Conservation (phyloP, 1,140 invertebrate genomes). For the Dreissena rostriformis region DNA sequence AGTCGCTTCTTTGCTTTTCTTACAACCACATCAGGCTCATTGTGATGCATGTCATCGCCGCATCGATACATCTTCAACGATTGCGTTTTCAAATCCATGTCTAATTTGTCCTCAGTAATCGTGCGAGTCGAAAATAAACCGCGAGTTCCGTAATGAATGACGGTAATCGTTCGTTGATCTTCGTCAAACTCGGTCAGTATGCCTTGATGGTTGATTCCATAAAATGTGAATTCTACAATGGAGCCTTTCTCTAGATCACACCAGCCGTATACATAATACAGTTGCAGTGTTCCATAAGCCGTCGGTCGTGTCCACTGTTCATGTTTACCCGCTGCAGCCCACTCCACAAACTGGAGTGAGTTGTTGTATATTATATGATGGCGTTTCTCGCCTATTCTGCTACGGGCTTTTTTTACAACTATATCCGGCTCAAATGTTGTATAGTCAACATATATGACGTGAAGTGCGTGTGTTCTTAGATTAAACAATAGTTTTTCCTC, state of each 20-base stretch:
- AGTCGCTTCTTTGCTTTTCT: neutral
- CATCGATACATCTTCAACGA: conserved; percentile 14
- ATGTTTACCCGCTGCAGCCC: conserved; percentile 32
- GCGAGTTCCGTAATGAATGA: conserved; percentile 46
- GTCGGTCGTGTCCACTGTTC: too few species aligned
- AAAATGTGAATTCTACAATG: conserved; percentile 34
- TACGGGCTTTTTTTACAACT: conserved; percentile 30
- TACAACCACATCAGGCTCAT: neutral
- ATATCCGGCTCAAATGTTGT: conserved; percentile 11
- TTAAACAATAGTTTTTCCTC: conserved; percentile 11
- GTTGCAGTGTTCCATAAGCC: conserved; percentile 28
- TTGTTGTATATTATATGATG: conserved; percentile 9
- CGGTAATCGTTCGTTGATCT: conserved; percentile 15
- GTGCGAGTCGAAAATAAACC: conserved; percentile 39
- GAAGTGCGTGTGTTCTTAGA: conserved; percentile 6
- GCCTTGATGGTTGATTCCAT: conserved; percentile 35
- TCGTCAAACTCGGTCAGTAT: conserved; percentile 22
- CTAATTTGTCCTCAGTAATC: conserved; percentile 16
- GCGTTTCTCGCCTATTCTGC: conserved; percentile 16
- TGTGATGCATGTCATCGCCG: neutral
- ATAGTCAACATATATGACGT: neutral
- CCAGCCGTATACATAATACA: neutral
- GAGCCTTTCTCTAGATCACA: conserved; percentile 22
- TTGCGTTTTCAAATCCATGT: conserved; percentile 12
- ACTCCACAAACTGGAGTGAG: conserved; percentile 26